Evolutionary conservation across 2,797 vertebrate genomes (phyloP).

Genomic region (Triplophysa bombifrons): DNA sequence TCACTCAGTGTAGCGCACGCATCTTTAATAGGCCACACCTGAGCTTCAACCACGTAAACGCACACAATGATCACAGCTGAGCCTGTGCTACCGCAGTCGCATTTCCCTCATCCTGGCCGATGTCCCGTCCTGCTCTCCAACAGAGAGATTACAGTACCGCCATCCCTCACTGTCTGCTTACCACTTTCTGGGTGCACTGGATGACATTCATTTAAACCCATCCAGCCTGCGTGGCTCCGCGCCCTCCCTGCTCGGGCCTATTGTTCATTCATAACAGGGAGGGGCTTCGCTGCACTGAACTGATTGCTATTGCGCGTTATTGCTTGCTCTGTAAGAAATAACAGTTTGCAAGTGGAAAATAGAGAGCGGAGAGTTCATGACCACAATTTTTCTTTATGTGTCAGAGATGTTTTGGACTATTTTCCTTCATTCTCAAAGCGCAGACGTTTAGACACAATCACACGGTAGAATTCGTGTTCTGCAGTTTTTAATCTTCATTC

Average conservation of each 20-base stretch:
- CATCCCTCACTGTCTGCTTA: slow-evolving; percentile 83
- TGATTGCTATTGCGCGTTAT: slow-evolving; percentile 26
- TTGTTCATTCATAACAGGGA: slow-evolving; percentile 31
- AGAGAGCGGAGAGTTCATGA: slow-evolving; percentile 33
- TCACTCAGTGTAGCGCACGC: slow-evolving; percentile 45
- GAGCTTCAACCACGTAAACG: slow-evolving; percentile 31
- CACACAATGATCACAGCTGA: slow-evolving; percentile 51
- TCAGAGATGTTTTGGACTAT: slow-evolving; percentile 8
- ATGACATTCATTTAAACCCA: slow-evolving; percentile 81
- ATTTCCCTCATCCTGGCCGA: slow-evolving; percentile 60
- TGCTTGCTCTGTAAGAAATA: slow-evolving; percentile 44
- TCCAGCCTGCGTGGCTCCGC: slow-evolving; percentile 36
- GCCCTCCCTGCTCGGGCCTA: slow-evolving; percentile 15
- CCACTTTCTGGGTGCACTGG: slow-evolving; percentile 73
- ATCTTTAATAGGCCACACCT: slow-evolving; percentile 51
- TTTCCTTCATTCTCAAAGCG: background rate
- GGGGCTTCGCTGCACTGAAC: slow-evolving; percentile 16
- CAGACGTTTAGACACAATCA: slow-evolving; percentile 13
- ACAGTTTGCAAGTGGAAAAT: slow-evolving; percentile 39
- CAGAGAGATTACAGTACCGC: slow-evolving; percentile 70
- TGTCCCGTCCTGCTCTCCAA: slow-evolving; percentile 65
- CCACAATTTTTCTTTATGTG: slow-evolving; percentile 31
- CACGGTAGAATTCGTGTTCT: slow-evolving; percentile 9
- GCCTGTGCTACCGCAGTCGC: slow-evolving; percentile 50
- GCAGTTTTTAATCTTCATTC: slow-evolving; percentile 44